Conservation (phyloP, 2,797 vertebrate genomes). For the Eulemur coronatus region DNA sequence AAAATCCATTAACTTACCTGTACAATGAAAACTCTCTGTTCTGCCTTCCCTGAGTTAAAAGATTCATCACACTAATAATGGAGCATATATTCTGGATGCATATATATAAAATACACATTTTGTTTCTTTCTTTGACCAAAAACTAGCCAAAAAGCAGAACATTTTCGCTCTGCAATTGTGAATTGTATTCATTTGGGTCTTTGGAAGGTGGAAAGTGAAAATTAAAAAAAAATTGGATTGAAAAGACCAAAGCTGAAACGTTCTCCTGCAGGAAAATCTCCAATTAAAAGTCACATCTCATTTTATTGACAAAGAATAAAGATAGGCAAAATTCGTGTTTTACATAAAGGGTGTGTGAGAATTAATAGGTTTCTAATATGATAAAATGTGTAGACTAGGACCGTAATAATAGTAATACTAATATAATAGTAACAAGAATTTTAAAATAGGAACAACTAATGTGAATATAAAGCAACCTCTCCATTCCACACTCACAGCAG, state of each 20-base stretch:
- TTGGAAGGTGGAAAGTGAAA: not conserved
- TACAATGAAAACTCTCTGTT: not conserved
- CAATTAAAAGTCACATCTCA: constrained; percentile 19
- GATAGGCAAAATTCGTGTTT: not conserved
- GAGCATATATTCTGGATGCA: not conserved
- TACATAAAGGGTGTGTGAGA: constrained; percentile 3
- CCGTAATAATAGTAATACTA: not conserved
- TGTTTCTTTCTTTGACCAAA: not conserved
- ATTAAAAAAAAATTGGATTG: not conserved
- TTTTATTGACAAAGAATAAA: constrained; percentile 35
- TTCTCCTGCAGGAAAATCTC: not conserved
- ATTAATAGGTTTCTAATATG: not conserved
- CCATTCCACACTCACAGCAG: not conserved
- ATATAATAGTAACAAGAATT: not conserved
- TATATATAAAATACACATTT: not conserved
- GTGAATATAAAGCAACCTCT: not conserved
- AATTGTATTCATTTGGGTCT: not conserved
- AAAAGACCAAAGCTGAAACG: constrained; percentile 21
- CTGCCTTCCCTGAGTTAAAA: not conserved
- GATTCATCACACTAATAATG: not conserved
- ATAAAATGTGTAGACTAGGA: not conserved
- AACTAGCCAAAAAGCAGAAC: not conserved
- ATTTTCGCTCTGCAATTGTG: not conserved
- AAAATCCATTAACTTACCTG: not conserved
- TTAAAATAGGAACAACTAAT: not conserved